Conservation (phyloP, 2,797 vertebrate genomes). For the Adelosebastes latens region DNA sequence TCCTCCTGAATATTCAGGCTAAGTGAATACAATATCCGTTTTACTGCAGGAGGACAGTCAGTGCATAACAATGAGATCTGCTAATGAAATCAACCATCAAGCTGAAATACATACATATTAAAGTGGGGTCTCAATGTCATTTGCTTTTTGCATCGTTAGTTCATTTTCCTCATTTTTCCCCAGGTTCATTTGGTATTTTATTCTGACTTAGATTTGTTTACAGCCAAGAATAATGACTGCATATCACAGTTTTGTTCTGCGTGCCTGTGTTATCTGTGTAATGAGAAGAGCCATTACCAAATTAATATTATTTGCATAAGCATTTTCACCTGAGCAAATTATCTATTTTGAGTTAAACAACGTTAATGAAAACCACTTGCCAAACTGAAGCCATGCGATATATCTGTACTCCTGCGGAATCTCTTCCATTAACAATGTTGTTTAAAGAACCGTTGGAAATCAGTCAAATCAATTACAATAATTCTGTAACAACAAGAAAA, state of each 20-base stretch:
- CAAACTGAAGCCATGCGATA: constrained; percentile 22
- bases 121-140: constrained; percentile 88
- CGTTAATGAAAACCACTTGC: constrained; percentile 37
- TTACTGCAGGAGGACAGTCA: constrained; percentile 91
- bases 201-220: constrained; percentile 56
- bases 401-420: constrained; percentile 16
- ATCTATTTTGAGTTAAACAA: constrained; percentile 35
- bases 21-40: constrained; percentile 90
- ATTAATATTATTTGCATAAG: constrained; percentile 59
- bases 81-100: constrained; percentile 96
- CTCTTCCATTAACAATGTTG: constrained; percentile 10
- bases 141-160: constrained; percentile 84
- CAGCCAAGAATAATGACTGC: constrained; percentile 32
- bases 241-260: constrained; percentile 31
- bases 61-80: constrained; percentile 95
- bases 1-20: constrained; percentile 74
- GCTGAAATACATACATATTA: constrained; percentile 93
- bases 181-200: constrained; percentile 74
- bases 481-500: constrained; percentile 1
- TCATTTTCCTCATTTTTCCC: constrained; percentile 79
- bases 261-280: constrained; percentile 31
- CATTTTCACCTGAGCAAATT: constrained; percentile 42
- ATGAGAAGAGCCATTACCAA: constrained; percentile 47
- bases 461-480: constrained; percentile 20
- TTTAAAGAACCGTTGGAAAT: background rate